These are phyloP conservation scores for Oligia latruncula DNA, from an alignment of 2,888 invertebrate genomes.

Conservation along the genomic window DNA sequence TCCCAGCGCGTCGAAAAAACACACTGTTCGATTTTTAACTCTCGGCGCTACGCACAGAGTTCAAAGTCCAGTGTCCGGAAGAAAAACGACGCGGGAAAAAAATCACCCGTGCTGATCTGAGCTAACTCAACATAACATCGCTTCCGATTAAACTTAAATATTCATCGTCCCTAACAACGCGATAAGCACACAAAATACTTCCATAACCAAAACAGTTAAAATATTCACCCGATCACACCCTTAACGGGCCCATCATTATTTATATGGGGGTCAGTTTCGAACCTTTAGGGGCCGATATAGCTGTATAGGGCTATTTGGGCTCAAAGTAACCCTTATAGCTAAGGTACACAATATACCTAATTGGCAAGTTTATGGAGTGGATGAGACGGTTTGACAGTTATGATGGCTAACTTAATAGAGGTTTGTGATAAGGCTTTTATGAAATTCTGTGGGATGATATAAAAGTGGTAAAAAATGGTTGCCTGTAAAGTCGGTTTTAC, in stretches of 20 bases:
- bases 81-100: no score
- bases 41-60: no score
- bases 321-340: conserved; percentile 35
- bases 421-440: neutral
- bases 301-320: conserved; percentile 34
- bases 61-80: no score
- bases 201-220: conserved; percentile 19
- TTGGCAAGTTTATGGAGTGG: conserved; percentile 27
- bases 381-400: conserved; percentile 23
- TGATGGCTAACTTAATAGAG: conserved; percentile 8
- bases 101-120: no score
- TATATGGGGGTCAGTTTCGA: conserved; percentile 30
- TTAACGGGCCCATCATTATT: conserved; percentile 26
- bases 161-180: neutral
- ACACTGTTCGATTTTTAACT: no score
- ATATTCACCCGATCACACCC: conserved; percentile 19
- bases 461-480: neutral
- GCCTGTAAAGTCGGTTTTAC: no score
- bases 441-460: neutral
- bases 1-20: no score
- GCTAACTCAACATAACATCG: neutral
- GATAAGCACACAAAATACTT: neutral
- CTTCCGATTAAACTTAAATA: neutral
- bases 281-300: conserved; percentile 20
- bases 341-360: conserved; percentile 36